Evolutionary conservation across 2,888 invertebrate genomes (phyloP).

Genomic region (Philereme transversata): DNA sequence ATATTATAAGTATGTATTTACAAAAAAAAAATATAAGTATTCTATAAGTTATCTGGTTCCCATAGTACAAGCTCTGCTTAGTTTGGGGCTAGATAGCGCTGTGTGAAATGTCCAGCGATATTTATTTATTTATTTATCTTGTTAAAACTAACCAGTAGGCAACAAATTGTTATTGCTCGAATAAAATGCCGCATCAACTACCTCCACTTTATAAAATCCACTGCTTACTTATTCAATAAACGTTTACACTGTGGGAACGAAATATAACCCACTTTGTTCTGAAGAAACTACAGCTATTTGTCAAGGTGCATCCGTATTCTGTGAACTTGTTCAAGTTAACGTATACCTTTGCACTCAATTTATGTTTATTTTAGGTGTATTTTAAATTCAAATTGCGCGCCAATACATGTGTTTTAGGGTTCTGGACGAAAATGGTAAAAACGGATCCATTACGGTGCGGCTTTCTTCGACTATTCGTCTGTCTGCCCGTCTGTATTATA

Average conservation of each 20-base stretch:
- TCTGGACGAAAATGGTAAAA: too few species aligned
- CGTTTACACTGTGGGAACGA: slow-evolving; percentile 75
- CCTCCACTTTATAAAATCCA: slow-evolving; percentile 61
- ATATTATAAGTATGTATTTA: too few species aligned
- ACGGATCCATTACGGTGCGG: too few species aligned
- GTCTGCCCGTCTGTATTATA: too few species aligned
- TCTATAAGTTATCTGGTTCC: too few species aligned
- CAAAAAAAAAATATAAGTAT: too few species aligned
- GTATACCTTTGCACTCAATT: slow-evolving; percentile 25
- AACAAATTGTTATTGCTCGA: slow-evolving; percentile 45
- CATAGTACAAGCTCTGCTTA: too few species aligned
- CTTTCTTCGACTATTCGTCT: too few species aligned
- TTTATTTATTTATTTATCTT: too few species aligned
- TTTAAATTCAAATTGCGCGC: slow-evolving; percentile 14
- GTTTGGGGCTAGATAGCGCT: too few species aligned
- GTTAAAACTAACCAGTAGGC: slow-evolving; percentile 34
- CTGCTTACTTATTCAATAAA: slow-evolving; percentile 77
- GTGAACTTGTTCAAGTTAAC: slow-evolving; percentile 51
- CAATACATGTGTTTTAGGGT: not conserved
- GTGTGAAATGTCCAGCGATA: too few species aligned
- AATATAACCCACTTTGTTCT: slow-evolving; percentile 76
- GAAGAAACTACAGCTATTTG: slow-evolving; percentile 74
- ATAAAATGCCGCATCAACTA: slow-evolving; percentile 48
- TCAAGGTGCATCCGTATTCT: slow-evolving; percentile 72
- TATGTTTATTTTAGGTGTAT: slow-evolving; percentile 11